Percentiles rank a stretch among this genome's conserved stretches.
phyloP scores from a whole-genome alignment of 92 coral and sea anemone genomes.

The Plumapathes pennacea region DNA sequence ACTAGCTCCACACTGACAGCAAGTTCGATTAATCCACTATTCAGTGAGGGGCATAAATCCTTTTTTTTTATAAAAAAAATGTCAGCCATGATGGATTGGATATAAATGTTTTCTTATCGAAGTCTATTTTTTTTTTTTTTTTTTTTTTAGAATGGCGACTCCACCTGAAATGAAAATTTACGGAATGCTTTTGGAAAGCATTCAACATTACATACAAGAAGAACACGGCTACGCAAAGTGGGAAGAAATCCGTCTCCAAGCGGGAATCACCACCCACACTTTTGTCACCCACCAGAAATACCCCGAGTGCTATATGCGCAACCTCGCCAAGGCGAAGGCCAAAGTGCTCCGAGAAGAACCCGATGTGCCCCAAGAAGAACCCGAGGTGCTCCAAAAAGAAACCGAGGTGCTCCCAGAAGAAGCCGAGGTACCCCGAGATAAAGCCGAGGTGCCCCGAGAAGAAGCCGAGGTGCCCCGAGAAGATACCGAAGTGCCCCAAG shows the following conservation, averaged over 20 bases:
- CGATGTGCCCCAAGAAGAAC: slow-evolving; percentile 52
- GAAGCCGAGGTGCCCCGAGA: too few relatives aligned
- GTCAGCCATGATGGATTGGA: too few relatives aligned
- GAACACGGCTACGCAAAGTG: slow-evolving; percentile 70
- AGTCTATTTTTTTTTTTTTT: too few relatives aligned
- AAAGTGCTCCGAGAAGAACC: slow-evolving; percentile 47
- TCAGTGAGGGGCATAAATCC: too few relatives aligned
- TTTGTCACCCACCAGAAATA: slow-evolving; percentile 72
- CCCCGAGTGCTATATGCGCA: slow-evolving; percentile 60
- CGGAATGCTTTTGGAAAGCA: slow-evolving; percentile 74
- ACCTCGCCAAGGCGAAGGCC: slow-evolving; percentile 62
- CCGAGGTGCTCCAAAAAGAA: slow-evolving; percentile 52
- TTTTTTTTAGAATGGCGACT: neutral
- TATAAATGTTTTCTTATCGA: too few relatives aligned
- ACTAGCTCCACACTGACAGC: too few relatives aligned
- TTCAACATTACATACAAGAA: slow-evolving; percentile 42
- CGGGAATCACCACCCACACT: slow-evolving; percentile 43
- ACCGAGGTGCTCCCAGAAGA: slow-evolving; percentile 54
- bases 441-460: too few relatives aligned
- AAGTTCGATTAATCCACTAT: too few relatives aligned
- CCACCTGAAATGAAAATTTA: slow-evolving; percentile 46
- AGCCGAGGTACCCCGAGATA: slow-evolving; percentile 49
- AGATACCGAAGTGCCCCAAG: too few relatives aligned
- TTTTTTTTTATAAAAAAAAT: too few relatives aligned
- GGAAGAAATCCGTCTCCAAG: slow-evolving; percentile 49